These are phyloP conservation scores for Aplidium turbinatum DNA, from an alignment of 23 tunicate species.

Conservation along the genomic window DNA sequence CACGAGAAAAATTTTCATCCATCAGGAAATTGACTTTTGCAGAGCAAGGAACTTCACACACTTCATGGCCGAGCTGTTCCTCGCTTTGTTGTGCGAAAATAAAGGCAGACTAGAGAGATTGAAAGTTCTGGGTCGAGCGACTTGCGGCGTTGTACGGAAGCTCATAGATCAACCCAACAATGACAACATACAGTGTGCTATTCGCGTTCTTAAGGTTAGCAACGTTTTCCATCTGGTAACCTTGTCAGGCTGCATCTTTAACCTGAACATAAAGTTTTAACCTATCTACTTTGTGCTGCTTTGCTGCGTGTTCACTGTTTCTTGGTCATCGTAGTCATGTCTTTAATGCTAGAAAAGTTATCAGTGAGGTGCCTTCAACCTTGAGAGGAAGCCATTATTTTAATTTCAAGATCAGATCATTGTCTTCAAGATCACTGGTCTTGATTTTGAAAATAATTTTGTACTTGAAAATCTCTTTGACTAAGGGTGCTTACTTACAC, in stretches of 20 bases:
- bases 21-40: too few relatives aligned
- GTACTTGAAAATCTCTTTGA: too few relatives aligned
- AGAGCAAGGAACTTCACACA: constrained; percentile 62
- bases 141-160: constrained; percentile 44
- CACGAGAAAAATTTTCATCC: too few relatives aligned
- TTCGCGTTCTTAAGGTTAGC: constrained; percentile 57
- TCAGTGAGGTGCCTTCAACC: neutral
- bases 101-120: constrained; percentile 21
- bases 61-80: constrained; percentile 52
- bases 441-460: too few relatives aligned
- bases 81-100: constrained; percentile 25
- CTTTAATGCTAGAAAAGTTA: neutral
- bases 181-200: constrained; percentile 52
- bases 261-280: too few relatives aligned
- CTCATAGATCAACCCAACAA: constrained; percentile 44
- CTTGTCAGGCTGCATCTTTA: neutral
- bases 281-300: too few relatives aligned
- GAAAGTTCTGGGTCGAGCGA: constrained; percentile 50
- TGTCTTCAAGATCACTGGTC: too few relatives aligned
- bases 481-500: too few relatives aligned
- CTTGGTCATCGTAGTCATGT: too few relatives aligned
- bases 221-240: neutral
- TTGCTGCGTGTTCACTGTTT: too few relatives aligned
- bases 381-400: too few relatives aligned
- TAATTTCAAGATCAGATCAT: too few relatives aligned